phyloP scores from a whole-genome alignment of 2,113 vertebrate genomes.

The Hyperopisus bebe region DNA sequence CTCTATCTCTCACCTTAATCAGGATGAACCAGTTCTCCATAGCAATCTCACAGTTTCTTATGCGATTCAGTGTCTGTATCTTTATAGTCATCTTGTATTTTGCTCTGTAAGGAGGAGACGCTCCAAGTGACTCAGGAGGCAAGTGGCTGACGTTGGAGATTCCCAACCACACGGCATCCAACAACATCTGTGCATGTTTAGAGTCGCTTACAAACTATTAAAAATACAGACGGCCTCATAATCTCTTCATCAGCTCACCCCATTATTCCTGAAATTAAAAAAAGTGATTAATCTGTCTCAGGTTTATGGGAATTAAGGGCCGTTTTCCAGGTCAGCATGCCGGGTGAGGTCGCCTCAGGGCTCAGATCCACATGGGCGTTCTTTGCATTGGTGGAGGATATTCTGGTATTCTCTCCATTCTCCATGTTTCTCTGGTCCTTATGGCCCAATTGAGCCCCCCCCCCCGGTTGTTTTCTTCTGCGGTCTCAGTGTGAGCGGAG shows the following conservation, averaged over 20 bases:
- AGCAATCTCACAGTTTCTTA: background rate
- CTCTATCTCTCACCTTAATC: background rate
- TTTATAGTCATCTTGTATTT: background rate
- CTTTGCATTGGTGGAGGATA: background rate
- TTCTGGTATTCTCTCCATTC: background rate
- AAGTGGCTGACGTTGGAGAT: background rate
- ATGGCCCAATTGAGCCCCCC: background rate
- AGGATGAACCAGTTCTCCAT: background rate
- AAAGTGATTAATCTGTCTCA: slow-evolving; percentile 24
- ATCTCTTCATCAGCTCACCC: slow-evolving; percentile 12
- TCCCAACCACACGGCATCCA: background rate
- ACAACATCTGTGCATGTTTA: background rate
- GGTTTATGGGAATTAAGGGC: slow-evolving; percentile 27
- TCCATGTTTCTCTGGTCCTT: background rate
- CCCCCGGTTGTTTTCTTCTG: background rate
- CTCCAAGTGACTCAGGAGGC: background rate
- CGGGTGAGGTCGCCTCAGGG: background rate
- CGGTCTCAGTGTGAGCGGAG: background rate
- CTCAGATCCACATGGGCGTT: background rate
- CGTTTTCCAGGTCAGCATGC: slow-evolving; percentile 25
- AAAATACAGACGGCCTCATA: background rate
- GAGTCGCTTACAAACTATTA: background rate
- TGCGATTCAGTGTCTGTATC: background rate
- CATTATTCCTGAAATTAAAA: background rate
- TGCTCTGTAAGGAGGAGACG: background rate